Conservation (phyloP, 2,797 vertebrate species). For the Mormyrops attenuatus region DNA sequence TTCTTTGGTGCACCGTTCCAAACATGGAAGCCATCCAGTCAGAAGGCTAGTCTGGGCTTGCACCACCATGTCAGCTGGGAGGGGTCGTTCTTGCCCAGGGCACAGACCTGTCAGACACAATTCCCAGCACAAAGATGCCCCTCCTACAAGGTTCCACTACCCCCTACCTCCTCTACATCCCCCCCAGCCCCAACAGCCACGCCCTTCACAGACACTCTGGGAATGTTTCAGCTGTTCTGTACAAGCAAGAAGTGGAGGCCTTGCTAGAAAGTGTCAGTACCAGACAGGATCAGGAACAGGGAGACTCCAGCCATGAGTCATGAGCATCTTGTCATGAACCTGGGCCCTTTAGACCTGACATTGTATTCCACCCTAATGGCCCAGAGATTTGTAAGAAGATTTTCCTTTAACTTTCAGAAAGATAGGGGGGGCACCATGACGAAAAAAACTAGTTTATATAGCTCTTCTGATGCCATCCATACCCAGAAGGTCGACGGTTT, state of each 20-base stretch:
- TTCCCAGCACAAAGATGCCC: conserved; percentile 31
- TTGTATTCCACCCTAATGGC: background rate
- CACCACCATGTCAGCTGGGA: background rate
- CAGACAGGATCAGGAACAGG: background rate
- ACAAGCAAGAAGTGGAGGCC: background rate
- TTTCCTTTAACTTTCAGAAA: background rate
- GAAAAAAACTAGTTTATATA: background rate
- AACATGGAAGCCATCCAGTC: background rate
- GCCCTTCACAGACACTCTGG: conserved; percentile 26
- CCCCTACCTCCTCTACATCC: background rate
- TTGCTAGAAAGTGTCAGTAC: background rate
- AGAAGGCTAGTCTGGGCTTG: background rate
- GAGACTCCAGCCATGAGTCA: background rate
- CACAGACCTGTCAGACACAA: conserved; percentile 23
- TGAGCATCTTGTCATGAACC: background rate
- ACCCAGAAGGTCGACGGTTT: background rate
- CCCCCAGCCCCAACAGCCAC: background rate
- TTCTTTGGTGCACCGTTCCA: background rate
- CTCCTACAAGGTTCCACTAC: background rate
- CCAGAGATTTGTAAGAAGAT: background rate
- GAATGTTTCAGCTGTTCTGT: conserved; percentile 30
- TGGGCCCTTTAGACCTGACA: background rate
- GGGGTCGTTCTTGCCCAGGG: background rate
- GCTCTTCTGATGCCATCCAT: background rate
- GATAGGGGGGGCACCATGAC: background rate